Conservation (phyloP, 2,888 invertebrate species). For the Volucella zonaria region DNA sequence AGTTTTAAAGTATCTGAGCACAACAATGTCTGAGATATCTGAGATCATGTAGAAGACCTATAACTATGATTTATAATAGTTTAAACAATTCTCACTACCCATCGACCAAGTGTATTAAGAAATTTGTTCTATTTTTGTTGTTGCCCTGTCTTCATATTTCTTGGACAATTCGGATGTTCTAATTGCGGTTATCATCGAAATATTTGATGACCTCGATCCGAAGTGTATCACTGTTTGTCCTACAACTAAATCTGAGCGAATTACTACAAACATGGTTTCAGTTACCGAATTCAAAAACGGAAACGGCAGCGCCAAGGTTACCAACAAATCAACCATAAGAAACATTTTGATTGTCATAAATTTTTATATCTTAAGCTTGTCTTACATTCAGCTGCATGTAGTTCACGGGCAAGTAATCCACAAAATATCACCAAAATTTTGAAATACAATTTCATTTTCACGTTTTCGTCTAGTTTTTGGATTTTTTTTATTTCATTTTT, state of each 20-base stretch:
- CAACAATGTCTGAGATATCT: too few species aligned
- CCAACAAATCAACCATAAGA: too few species aligned
- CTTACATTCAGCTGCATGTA: conserved; percentile 41
- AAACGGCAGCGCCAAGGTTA: too few species aligned
- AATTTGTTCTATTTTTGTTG: conserved; percentile 2
- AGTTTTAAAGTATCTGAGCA: too few species aligned
- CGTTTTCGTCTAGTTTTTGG: neutral
- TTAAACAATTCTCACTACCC: too few species aligned
- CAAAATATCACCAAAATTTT: conserved; percentile 13
- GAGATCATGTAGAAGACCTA: too few species aligned
- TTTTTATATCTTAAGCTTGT: neutral
- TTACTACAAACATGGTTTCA: neutral
- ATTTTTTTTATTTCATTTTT: conserved; percentile 23
- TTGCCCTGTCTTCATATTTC: conserved; percentile 32
- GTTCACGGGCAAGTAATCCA: conserved; percentile 43
- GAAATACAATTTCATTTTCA: conserved; percentile 20
- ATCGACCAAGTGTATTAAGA: too few species aligned
- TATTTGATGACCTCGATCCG: conserved; percentile 28
- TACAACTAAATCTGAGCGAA: conserved; percentile 8
- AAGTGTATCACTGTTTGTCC: conserved; percentile 30
- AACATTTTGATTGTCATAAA: neutral
- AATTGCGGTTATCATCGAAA: conserved; percentile 37
- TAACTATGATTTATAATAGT: too few species aligned
- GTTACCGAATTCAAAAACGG: neutral
- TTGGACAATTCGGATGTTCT: conserved; percentile 25